Evolutionary conservation across 2,888 invertebrate species (phyloP), one percentile per base, ranked within the genome.

Genomic region (Anagyrus pseudococci): DNA sequence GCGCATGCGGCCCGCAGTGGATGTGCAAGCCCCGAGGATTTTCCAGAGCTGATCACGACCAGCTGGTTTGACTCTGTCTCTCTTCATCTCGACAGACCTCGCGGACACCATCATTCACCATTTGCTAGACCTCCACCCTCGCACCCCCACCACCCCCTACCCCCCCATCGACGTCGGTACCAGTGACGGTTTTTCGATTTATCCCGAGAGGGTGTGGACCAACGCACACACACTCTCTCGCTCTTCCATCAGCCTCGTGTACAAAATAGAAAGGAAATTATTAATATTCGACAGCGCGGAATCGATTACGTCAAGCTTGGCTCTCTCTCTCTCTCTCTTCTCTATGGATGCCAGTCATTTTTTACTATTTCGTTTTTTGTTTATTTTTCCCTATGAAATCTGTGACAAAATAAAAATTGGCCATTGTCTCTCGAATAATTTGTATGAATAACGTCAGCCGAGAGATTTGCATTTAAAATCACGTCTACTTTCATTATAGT

Each of bases 11-110:
- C 8, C 13, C 8, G 15, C 47, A 17, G 47, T 56, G 50, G 49
- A 54, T 61, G 43, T 62, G 47, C 29, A 43, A 62, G 23, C 26
- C 53, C 50, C 13, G 48, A 52, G 19, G 44, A 43, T 49, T 53
- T 44, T 37, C 70, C 69, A 73, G 69, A 70, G 75, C 76, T 77
- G 78, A 73, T 71, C 72, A 72, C 43, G 78, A 78, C 78, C 77
- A 73, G 77, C 71, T 68, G 69, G 56, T 71, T 70, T 68, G 46
- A 62, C 37, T 56, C 48, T 37, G 13, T 37, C 33, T 37, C 33
- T 4, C 33, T 37, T 13, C 15, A 37, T 8, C 33, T 48, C 56
- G 50, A 68, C 71, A 66, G 71, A 72, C 68, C 67, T 48, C 49
- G 63, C 68, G 67, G 69, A 71, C 49, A 29, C 65, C 41, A 57